Evolutionary conservation across 2,888 invertebrate species (phyloP).

Genomic region (Adelognathus sp.): DNA sequence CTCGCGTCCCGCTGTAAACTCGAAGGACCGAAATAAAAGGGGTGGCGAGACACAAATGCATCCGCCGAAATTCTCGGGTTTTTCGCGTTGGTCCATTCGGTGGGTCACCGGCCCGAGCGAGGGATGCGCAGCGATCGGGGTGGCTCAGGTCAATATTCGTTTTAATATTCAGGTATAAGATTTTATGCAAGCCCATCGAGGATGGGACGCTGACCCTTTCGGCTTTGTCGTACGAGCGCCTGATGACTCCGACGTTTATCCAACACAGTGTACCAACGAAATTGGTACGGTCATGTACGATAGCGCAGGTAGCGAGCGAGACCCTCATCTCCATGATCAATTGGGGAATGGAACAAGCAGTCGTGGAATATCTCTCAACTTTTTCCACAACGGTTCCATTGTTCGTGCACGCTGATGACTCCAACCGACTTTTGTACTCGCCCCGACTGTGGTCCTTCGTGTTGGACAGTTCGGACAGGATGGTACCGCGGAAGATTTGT

Average conservation of each 20-base stretch:
- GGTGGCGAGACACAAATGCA: neutral
- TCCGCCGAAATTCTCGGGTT: neutral
- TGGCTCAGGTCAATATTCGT: constrained; percentile 46
- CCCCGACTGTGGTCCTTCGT: neutral
- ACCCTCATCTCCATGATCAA: constrained; percentile 42
- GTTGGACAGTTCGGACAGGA: neutral
- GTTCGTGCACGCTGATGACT: constrained; percentile 6
- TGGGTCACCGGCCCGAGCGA: neutral
- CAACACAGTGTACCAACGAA: constrained; percentile 17
- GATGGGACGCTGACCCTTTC: constrained; percentile 10
- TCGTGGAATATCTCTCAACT: neutral
- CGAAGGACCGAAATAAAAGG: neutral
- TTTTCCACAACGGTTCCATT: constrained; percentile 13
- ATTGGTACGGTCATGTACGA: constrained; percentile 8
- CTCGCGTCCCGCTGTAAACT: neutral
- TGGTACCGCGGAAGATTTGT: neutral
- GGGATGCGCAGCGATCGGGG: neutral
- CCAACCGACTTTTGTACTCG: neutral
- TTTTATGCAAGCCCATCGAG: neutral
- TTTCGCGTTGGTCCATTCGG: constrained; percentile 42
- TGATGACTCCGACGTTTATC: constrained; percentile 41
- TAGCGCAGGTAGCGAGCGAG: constrained; percentile 23
- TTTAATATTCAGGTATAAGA: constrained; percentile 37
- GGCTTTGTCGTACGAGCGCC: constrained; percentile 4
- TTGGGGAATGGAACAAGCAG: no score